Percentiles rank a stretch among this genome's conserved stretches.
These are phyloP conservation scores for Helarctos malayanus DNA, from an alignment of 2,797 vertebrate species.

Conservation along the genomic window DNA sequence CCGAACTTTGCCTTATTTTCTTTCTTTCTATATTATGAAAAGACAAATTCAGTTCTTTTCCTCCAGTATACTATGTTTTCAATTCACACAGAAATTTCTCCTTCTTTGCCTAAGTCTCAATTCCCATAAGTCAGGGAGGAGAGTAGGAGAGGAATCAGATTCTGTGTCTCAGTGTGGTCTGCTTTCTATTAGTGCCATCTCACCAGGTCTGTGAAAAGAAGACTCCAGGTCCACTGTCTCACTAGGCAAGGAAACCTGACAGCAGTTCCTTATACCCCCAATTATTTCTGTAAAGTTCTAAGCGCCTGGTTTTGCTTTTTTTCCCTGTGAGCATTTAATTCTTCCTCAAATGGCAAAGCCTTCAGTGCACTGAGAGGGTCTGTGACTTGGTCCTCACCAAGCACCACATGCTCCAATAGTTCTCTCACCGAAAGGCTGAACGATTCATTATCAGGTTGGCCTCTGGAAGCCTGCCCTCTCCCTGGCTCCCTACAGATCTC, in stretches of 20 bases:
- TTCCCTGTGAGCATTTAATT: constrained; percentile 7
- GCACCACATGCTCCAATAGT: neutral
- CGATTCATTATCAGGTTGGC: neutral
- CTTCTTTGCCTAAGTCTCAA: neutral
- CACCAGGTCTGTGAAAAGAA: neutral
- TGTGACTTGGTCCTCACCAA: neutral
- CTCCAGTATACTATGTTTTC: neutral
- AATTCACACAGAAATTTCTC: neutral
- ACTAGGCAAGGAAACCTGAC: neutral
- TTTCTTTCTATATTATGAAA: neutral
- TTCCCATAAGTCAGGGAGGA: neutral
- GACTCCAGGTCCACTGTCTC: neutral
- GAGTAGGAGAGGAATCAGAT: neutral
- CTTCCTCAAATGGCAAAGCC: neutral
- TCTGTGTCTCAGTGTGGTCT: neutral
- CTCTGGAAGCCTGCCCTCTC: neutral
- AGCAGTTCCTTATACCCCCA: neutral
- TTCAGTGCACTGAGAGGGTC: neutral
- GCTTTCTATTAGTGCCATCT: neutral
- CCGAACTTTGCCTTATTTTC: neutral
- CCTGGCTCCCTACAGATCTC: neutral
- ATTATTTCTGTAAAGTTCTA: constrained; percentile 9
- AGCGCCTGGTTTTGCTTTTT: neutral
- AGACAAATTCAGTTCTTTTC: neutral
- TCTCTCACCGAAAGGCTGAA: neutral